Conservation (phyloP, 2,113 vertebrate genomes). For the Chitala chitala region DNA sequence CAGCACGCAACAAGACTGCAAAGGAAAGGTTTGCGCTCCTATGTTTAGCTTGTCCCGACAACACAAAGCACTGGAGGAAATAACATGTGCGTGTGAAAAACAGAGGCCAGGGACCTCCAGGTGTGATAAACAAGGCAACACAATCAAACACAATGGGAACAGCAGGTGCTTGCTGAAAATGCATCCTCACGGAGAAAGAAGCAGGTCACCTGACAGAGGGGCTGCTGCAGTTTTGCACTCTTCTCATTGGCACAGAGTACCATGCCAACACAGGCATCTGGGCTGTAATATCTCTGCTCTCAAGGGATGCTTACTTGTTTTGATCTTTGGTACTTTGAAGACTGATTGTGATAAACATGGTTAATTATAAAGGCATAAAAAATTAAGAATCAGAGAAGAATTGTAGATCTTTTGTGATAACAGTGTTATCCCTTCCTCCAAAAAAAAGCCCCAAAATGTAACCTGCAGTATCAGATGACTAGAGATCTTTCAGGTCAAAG, state of each 20-base stretch:
- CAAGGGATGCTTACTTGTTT: not conserved
- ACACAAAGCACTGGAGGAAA: constrained; percentile 66
- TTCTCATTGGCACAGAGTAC: not conserved
- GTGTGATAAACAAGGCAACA: constrained; percentile 68
- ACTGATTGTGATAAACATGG: not conserved
- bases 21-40: constrained; percentile 37
- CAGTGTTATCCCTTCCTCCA: not conserved
- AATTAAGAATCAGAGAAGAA: not conserved
- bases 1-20: not conserved
- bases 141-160: constrained; percentile 55
- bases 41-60: constrained; percentile 45
- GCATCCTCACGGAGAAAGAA: not conserved
- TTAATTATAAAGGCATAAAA: not conserved
- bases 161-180: constrained; percentile 58
- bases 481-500: too few species aligned
- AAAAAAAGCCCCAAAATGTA: not conserved
- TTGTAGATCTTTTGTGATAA: not conserved
- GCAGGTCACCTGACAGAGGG: not conserved
- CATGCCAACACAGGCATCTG: not conserved
- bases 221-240: not conserved
- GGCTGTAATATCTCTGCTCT: not conserved
- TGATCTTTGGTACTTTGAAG: not conserved
- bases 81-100: constrained; percentile 68
- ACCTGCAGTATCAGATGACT: too few species aligned
- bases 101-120: constrained; percentile 69